Evolutionary conservation across 2,797 vertebrate species (phyloP).

Genomic region (Poecilia wingei): DNA sequence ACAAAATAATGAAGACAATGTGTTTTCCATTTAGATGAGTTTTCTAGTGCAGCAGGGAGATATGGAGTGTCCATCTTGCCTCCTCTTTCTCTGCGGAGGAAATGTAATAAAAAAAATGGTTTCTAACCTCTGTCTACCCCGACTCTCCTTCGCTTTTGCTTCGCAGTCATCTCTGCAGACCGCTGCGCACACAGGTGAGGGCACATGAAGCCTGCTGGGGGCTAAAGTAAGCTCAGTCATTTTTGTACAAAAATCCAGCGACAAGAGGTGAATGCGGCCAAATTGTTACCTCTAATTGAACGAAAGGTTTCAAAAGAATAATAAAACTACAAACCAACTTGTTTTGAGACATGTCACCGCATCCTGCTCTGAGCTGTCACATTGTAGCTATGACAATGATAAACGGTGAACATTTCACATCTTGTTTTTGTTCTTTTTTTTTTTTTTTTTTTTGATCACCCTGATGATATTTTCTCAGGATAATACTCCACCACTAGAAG

Average conservation of each 20-base stretch:
- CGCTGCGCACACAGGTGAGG: slow-evolving; percentile 56
- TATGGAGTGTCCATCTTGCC: slow-evolving; percentile 88
- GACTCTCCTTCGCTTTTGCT: slow-evolving; percentile 48
- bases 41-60: slow-evolving; percentile 85
- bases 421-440: slow-evolving; percentile 37
- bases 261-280: slow-evolving; percentile 25
- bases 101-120: slow-evolving; percentile 81
- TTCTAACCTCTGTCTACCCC: slow-evolving; percentile 64
- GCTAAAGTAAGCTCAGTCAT: slow-evolving; percentile 58
- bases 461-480: slow-evolving; percentile 57
- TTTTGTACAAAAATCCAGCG: slow-evolving; percentile 40
- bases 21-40: slow-evolving; percentile 99
- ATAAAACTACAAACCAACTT: slow-evolving; percentile 16
- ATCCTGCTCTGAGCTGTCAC: slow-evolving; percentile 45
- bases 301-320: slow-evolving; percentile 28
- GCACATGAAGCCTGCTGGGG: slow-evolving; percentile 56
- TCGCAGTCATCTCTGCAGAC: slow-evolving; percentile 30
- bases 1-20: slow-evolving; percentile 99
- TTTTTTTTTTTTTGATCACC: slow-evolving; percentile 19
- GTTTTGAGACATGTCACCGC: slow-evolving; percentile 42
- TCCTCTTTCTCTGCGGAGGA: slow-evolving; percentile 83
- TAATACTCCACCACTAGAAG: slow-evolving; percentile 55
- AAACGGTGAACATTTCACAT: slow-evolving; percentile 59
- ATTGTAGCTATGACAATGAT: slow-evolving; percentile 44
- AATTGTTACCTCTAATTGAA: background rate